Percentiles rank a stretch among this genome's conserved stretches.
Conservation (phyloP, 2,888 invertebrate species). For the Tuta absoluta region DNA sequence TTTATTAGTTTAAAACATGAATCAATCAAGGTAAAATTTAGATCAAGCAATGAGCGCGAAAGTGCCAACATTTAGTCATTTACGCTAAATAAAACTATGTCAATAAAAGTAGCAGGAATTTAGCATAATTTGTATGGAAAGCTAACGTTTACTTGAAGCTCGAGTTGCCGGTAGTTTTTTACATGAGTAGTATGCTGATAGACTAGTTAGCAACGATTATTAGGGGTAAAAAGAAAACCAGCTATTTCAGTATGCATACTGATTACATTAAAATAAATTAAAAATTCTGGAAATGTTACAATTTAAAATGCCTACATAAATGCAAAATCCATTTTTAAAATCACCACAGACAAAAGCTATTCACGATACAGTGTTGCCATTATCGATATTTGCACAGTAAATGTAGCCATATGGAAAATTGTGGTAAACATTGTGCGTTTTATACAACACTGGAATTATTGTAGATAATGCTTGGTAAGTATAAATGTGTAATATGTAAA, state of each 20-base stretch:
- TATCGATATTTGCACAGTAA: background rate
- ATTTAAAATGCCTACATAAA: background rate
- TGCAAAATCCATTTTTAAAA: background rate
- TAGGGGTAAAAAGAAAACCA: background rate
- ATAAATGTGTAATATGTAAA: slow-evolving; percentile 23
- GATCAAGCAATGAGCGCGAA: slow-evolving; percentile 42
- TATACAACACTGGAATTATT: slow-evolving; percentile 8
- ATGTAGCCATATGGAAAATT: background rate
- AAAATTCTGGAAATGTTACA: too few species aligned
- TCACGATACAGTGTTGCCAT: background rate
- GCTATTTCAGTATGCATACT: background rate
- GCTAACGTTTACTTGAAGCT: slow-evolving; percentile 48
- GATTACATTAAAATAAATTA: too few species aligned
- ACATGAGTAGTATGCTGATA: slow-evolving; percentile 44
- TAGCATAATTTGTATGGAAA: slow-evolving; percentile 44
- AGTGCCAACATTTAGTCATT: slow-evolving; percentile 60
- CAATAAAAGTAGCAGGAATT: slow-evolving; percentile 56
- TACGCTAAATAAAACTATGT: slow-evolving; percentile 64
- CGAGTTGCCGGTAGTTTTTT: slow-evolving; percentile 55
- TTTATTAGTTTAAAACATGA: background rate
- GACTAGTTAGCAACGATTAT: background rate
- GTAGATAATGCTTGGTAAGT: slow-evolving; percentile 23
- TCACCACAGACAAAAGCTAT: background rate
- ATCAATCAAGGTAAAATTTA: background rate
- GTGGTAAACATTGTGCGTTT: background rate